Conservation (phyloP, 2,888 invertebrate genomes). For the Mimumesa dahlbomi region DNA sequence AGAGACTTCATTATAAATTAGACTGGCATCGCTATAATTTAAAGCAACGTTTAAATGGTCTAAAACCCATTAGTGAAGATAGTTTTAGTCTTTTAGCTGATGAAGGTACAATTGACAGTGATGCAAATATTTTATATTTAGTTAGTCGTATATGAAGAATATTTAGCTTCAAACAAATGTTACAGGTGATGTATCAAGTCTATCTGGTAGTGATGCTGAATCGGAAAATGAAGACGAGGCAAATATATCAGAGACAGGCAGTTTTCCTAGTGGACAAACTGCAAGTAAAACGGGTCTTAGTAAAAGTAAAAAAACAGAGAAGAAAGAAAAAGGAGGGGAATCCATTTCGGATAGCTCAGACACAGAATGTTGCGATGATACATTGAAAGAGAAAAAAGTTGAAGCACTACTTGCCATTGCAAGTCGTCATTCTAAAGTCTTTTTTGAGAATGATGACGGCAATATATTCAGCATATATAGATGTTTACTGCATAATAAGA, state of each 20-base stretch:
- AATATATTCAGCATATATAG: constrained; percentile 88
- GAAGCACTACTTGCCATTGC: constrained; percentile 72
- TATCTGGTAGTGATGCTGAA: constrained; percentile 84
- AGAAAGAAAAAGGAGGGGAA: constrained; percentile 54
- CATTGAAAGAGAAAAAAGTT: constrained; percentile 64
- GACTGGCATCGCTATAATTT: constrained; percentile 94
- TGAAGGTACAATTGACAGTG: constrained; percentile 52
- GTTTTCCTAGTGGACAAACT: constrained; percentile 72
- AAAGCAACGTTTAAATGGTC: constrained; percentile 86
- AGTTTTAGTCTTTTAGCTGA: constrained; percentile 82
- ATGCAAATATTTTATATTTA: no score
- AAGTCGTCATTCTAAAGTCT: constrained; percentile 87
- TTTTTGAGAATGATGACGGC: constrained; percentile 86
- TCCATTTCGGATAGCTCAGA: constrained; percentile 70
- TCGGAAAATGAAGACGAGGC: constrained; percentile 79
- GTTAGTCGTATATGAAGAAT: no score
- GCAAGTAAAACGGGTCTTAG: constrained; percentile 39
- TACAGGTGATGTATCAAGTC: constrained; percentile 84
- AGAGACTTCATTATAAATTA: constrained; percentile 89
- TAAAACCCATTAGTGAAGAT: constrained; percentile 82
- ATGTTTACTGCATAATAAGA: constrained; percentile 87
- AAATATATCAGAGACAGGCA: constrained; percentile 64
- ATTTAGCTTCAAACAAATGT: no score
- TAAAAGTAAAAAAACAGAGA: constrained; percentile 62
- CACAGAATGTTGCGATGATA: constrained; percentile 69